Conservation (phyloP, 1,140 invertebrate species). For the Episyrphus balteatus region DNA sequence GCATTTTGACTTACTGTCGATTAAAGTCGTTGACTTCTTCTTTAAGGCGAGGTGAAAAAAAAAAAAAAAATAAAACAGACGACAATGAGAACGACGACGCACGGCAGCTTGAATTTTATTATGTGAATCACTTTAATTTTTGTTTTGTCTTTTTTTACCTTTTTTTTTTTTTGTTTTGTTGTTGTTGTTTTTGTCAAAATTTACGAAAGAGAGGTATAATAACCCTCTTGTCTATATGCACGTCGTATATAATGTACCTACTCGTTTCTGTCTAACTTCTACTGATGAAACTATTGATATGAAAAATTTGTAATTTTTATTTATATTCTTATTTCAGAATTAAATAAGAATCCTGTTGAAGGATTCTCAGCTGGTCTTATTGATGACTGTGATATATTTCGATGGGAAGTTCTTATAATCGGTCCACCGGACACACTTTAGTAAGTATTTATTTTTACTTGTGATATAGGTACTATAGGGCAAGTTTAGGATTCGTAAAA, state of each 20-base stretch:
- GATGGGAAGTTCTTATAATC: slow-evolving; percentile 99
- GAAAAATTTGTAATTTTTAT: background rate
- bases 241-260: background rate
- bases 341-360: slow-evolving; percentile 98
- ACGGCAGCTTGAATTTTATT: too few relatives aligned
- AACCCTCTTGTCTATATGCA: background rate
- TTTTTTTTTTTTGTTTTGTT: too few relatives aligned
- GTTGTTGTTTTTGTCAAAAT: background rate
- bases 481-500: too few relatives aligned
- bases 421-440: slow-evolving; percentile 97
- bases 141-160: too few relatives aligned
- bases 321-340: slow-evolving; percentile 57
- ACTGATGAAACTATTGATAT: background rate
- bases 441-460: slow-evolving; percentile 51
- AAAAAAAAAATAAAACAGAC: too few relatives aligned
- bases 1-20: too few relatives aligned
- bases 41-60: too few relatives aligned
- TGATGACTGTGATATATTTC: slow-evolving; percentile 98
- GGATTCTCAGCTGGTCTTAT: slow-evolving; percentile 98
- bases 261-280: background rate
- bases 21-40: too few relatives aligned
- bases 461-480: too few relatives aligned
- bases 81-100: too few relatives aligned
- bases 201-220: background rate
- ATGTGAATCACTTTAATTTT: too few relatives aligned